Conservation (phyloP, 2,888 invertebrate species). For the Ganaspis brasiliensis region DNA sequence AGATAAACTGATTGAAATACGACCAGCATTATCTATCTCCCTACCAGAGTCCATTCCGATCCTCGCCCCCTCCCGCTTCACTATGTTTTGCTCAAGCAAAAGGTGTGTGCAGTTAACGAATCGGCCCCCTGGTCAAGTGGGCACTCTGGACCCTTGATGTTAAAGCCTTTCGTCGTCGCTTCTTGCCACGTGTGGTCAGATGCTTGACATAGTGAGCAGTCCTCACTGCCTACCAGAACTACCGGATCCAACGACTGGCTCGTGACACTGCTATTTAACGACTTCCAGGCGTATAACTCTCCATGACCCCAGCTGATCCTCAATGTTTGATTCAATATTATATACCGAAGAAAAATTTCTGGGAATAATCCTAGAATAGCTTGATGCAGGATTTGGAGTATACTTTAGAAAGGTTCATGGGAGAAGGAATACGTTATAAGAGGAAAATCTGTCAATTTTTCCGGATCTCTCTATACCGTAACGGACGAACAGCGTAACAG, state of each 20-base stretch:
- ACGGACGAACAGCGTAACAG: no score
- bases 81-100: background rate
- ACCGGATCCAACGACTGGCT: conserved; percentile 51
- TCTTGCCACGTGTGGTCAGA: conserved; percentile 58
- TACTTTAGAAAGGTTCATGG: no score
- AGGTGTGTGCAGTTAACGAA: conserved; percentile 35
- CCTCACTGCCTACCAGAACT: conserved; percentile 52
- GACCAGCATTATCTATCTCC: conserved; percentile 69
- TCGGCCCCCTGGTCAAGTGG: conserved; percentile 23
- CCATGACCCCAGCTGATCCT: conserved; percentile 46
- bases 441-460: no score
- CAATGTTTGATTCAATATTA: background rate
- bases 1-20: conserved; percentile 80
- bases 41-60: conserved; percentile 44
- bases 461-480: no score
- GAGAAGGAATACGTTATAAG: no score
- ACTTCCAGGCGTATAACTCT: conserved; percentile 55
- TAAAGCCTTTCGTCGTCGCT: background rate
- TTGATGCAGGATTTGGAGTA: no score
- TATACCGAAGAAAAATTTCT: no score
- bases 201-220: conserved; percentile 59
- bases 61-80: conserved; percentile 44
- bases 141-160: background rate
- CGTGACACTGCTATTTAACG: conserved; percentile 59
- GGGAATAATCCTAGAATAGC: no score